phyloP scores from a whole-genome alignment of 1,140 invertebrate genomes.

The Drosophila azteca region DNA sequence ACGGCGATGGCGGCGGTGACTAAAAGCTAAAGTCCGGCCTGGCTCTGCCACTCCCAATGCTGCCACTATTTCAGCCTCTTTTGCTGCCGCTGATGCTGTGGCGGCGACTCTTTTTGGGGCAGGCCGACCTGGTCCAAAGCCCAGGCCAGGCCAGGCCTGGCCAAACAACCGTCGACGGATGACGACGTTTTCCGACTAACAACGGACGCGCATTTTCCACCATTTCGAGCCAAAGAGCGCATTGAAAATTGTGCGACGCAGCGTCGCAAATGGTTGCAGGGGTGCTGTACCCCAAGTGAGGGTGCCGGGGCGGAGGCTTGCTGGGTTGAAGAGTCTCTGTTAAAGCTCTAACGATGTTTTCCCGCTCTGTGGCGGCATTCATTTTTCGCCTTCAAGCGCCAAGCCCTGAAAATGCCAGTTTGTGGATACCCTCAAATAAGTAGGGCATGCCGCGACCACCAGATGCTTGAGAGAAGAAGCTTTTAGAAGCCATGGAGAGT shows the following conservation, averaged over 20 bases:
- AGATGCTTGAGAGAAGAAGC: background rate
- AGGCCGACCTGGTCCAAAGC: slow-evolving; percentile 52
- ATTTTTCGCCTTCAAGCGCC: slow-evolving; percentile 69
- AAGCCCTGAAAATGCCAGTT: slow-evolving; percentile 67
- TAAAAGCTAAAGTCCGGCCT: slow-evolving; percentile 33
- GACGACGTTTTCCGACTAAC: slow-evolving; percentile 82
- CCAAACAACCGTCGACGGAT: slow-evolving; percentile 81
- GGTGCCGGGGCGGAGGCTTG: slow-evolving; percentile 6
- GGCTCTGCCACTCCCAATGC: slow-evolving; percentile 15
- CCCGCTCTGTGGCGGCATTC: slow-evolving; percentile 60
- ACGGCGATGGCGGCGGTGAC: slow-evolving; percentile 5
- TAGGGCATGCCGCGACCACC: background rate
- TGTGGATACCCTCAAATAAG: slow-evolving; percentile 24
- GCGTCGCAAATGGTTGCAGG: slow-evolving; percentile 49
- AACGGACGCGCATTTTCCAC: slow-evolving; percentile 82
- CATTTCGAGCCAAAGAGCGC: slow-evolving; percentile 78
- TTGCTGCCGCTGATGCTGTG: slow-evolving; percentile 20
- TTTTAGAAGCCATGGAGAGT: too few species aligned
- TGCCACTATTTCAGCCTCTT: slow-evolving; percentile 5
- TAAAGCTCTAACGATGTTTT: slow-evolving; percentile 78
- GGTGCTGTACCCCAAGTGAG: background rate
- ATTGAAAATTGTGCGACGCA: slow-evolving; percentile 80
- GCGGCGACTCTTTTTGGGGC: slow-evolving; percentile 34
- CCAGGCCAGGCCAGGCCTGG: slow-evolving; percentile 56
- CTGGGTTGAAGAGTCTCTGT: slow-evolving; percentile 25